Percentiles rank a stretch among this genome's conserved stretches.
Conservation (phyloP, 1,140 invertebrate genomes). For the Notospermus geniculatus region DNA sequence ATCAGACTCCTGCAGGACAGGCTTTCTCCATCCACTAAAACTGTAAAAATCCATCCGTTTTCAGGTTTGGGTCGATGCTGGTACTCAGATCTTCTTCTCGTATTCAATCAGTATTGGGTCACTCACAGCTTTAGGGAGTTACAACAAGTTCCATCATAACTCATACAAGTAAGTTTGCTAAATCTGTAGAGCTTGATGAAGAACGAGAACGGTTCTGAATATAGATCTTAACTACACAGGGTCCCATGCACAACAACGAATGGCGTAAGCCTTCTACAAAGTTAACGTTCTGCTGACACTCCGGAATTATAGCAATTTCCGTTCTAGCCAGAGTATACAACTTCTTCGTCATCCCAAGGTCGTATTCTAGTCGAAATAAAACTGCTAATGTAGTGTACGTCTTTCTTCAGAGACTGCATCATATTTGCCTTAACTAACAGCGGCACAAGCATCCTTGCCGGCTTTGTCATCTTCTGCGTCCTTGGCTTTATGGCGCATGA, state of each 20-base stretch:
- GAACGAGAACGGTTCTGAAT: background rate
- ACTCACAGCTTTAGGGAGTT: slow-evolving; percentile 75
- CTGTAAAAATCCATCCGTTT: slow-evolving; percentile 56
- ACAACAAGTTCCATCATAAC: slow-evolving; percentile 75
- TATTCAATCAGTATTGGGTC: slow-evolving; percentile 71
- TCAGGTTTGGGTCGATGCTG: slow-evolving; percentile 72
- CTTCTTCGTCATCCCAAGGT: too few relatives aligned
- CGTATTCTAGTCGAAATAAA: too few relatives aligned
- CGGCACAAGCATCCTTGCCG: slow-evolving; percentile 49
- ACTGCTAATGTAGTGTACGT: background rate
- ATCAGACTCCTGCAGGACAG: too few relatives aligned
- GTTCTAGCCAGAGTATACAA: too few relatives aligned
- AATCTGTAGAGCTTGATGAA: background rate
- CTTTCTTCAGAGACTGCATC: slow-evolving; percentile 37
- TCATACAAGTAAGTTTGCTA: slow-evolving; percentile 36
- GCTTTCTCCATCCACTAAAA: too few relatives aligned
- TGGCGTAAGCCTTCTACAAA: too few relatives aligned
- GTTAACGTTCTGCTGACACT: too few relatives aligned
- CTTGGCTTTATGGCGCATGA: slow-evolving; percentile 54
- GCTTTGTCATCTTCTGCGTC: slow-evolving; percentile 54
- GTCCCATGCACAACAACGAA: too few relatives aligned
- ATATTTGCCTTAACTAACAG: slow-evolving; percentile 47
- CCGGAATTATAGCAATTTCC: too few relatives aligned
- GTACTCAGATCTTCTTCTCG: slow-evolving; percentile 75
- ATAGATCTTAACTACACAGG: too few relatives aligned